Percentiles rank a stretch among this genome's conserved stretches.
These are phyloP conservation scores for Strigamia maritima DNA, from an alignment of 2,888 invertebrate species.

Conservation along the genomic window DNA sequence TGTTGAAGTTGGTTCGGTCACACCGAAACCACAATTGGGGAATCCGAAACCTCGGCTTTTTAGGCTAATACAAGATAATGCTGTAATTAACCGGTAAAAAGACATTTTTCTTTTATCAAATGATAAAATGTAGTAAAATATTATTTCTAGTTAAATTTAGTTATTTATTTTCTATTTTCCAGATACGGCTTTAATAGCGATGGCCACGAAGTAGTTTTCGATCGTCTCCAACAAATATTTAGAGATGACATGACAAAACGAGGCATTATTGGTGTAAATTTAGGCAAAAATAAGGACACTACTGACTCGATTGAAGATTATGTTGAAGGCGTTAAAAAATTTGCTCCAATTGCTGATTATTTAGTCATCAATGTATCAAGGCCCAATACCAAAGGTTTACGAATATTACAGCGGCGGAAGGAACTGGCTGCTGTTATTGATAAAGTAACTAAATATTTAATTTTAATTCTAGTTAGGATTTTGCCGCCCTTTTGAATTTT, in stretches of 20 bases:
- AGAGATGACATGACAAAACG: neutral
- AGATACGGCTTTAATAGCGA: constrained; percentile 94
- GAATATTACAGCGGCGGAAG: constrained; percentile 74
- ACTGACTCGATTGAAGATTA: constrained; percentile 74
- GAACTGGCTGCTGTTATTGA: constrained; percentile 67
- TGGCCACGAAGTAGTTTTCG: constrained; percentile 73
- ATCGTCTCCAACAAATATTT: constrained; percentile 57
- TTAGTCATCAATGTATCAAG: constrained; percentile 95
- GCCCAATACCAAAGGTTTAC: constrained; percentile 91
- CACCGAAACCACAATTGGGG: constrained; percentile 87
- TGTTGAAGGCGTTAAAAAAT: constrained; percentile 74
- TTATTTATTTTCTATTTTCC: neutral
- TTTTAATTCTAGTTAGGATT: too few relatives aligned
- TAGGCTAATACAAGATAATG: constrained; percentile 75
- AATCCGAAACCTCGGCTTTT: constrained; percentile 93
- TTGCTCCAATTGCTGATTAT: constrained; percentile 84
- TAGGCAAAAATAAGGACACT: constrained; percentile 91
- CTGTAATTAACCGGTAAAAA: constrained; percentile 82
- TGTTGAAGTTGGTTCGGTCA: constrained; percentile 93
- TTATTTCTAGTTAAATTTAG: too few relatives aligned
- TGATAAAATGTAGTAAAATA: too few relatives aligned
- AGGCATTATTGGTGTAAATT: constrained; percentile 78
- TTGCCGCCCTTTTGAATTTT: too few relatives aligned
- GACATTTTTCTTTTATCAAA: too few relatives aligned
- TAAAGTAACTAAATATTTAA: constrained; percentile 56